Conservation (phyloP, 2,888 invertebrate species). For the Cancer borealis region DNA sequence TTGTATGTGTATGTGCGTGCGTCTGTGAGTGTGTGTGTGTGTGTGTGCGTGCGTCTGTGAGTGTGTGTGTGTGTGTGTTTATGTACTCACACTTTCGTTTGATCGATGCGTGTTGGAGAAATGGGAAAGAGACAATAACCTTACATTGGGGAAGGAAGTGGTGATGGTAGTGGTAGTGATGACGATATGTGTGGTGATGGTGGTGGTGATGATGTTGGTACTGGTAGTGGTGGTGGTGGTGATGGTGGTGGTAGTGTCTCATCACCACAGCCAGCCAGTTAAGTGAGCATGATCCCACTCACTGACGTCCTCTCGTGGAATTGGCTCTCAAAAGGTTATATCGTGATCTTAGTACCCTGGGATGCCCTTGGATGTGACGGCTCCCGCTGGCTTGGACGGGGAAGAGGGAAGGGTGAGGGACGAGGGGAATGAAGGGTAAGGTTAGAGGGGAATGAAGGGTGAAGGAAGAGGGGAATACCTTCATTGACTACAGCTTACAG, state of each 20-base stretch:
- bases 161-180: background rate
- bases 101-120: background rate
- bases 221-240: background rate
- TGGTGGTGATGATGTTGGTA: background rate
- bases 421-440: background rate
- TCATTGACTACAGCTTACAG: background rate
- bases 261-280: background rate
- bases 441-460: background rate
- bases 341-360: background rate
- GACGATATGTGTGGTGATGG: background rate
- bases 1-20: background rate
- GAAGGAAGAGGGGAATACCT: background rate
- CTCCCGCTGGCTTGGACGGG: background rate
- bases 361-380: background rate
- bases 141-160: background rate
- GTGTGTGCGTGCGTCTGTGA: background rate
- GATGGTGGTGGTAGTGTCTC: background rate
- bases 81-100: background rate
- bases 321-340: background rate
- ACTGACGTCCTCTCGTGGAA: background rate
- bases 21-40: conserved; percentile 8
- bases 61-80: background rate
- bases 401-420: background rate
- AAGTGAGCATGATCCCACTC: background rate
- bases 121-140: no score